Evolutionary conservation across 2,888 invertebrate genomes (phyloP), one percentile per base, ranked within the genome.

Genomic region (Melikaiella ostensackeni): DNA sequence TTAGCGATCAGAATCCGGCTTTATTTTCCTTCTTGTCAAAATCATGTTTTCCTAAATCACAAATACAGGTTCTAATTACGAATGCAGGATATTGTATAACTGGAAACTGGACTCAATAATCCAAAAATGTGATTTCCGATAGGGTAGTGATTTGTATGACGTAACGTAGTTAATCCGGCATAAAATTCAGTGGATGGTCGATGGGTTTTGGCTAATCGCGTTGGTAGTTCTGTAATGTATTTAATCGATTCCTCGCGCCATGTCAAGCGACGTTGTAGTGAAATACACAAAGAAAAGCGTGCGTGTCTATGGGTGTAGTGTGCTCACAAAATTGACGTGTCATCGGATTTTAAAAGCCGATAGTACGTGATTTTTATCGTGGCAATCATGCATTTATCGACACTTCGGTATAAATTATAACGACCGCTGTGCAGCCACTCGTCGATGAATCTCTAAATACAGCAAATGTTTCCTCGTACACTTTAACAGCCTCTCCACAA

Each of bases 271-370:
- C 19, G 24, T 19, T 27, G 27, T n/a, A 30, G 42, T 50, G 46
- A 30, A 70, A 30, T 11, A n/a, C 27, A 46, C 13, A 30, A 19
- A 50, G 19, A 70, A 33, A 70, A 19, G 19, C 27, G 4, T 13
- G 7, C 30, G 19, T n/a, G 8, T 50, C 30, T 27, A 24, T 66
- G 30, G 27, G 46, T 21, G 19, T 2, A 30, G 19, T 46, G 24
- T 11, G 30, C 50, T 50, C 76, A 77, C 79, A 83, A 87, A 86
- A 87, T 86, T 84, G 84, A 86, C 84, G 81, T 84, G 84, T 85
- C 84, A 84, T 87, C 85, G 84, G 83, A 86, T 87, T 87, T 87
- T 87, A 86, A 82, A 82, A 82, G 78, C 78, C 79, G 75, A 55
- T 70, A 70, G 62, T 75, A 46, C 81, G 82, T 84, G 85, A 84